Percentiles rank a stretch among this genome's conserved stretches.
Evolutionary conservation across 2,888 invertebrate genomes (phyloP).

Genomic region (Lutraria lutraria): DNA sequence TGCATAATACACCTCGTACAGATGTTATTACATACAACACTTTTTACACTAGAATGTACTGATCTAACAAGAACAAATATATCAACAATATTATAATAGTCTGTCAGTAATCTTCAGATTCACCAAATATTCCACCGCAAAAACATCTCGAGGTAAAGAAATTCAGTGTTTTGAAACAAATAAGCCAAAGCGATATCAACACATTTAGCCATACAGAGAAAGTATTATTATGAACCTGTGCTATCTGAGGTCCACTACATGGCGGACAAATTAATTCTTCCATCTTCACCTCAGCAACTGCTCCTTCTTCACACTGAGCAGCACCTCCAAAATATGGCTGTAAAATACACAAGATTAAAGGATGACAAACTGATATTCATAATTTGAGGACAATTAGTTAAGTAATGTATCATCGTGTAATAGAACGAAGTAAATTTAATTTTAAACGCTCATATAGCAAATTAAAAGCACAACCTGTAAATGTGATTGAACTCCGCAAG

Average conservation of each 20-base stretch:
- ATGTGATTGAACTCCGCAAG: no score
- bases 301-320: constrained; percentile 54
- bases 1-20: no score
- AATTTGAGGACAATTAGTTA: background rate
- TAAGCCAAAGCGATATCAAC: background rate
- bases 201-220: background rate
- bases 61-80: no score
- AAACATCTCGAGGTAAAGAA: background rate
- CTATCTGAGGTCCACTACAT: constrained; percentile 44
- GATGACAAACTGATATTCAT: background rate
- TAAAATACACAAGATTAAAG: background rate
- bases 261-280: constrained; percentile 60
- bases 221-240: constrained; percentile 34
- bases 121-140: no score
- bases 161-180: background rate
- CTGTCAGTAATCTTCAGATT: no score
- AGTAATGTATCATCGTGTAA: background rate
- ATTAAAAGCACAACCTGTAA: background rate
- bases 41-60: no score
- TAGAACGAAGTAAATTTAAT: background rate
- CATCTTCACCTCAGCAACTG: constrained; percentile 48
- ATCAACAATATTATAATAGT: no score
- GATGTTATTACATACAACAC: no score
- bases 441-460: background rate
- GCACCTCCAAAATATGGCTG: constrained; percentile 66